Conservation (phyloP, 2,113 vertebrate genomes). For the Todiramphus saurophagus region DNA sequence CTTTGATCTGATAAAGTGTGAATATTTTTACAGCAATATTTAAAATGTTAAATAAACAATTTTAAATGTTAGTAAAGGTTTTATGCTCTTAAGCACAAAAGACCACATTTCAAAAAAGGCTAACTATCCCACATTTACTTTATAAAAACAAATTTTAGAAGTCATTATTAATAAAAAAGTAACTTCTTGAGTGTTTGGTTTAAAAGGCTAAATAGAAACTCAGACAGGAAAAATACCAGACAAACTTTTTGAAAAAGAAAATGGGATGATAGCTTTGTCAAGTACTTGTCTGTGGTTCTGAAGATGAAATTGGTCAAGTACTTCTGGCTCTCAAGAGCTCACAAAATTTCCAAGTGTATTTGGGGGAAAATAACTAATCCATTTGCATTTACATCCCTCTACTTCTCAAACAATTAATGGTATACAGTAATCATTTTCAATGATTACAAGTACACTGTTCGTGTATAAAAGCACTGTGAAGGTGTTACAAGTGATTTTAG, state of each 20-base stretch:
- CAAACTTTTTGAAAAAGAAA: neutral
- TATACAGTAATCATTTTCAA: neutral
- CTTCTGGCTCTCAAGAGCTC: neutral
- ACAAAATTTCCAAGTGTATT: neutral
- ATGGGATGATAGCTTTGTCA: neutral
- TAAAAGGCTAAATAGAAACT: neutral
- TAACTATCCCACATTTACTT: neutral
- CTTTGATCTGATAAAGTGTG: neutral
- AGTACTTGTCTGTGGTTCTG: neutral
- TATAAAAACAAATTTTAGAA: neutral
- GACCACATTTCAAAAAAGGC: neutral
- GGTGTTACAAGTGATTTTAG: neutral
- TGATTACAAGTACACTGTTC: neutral
- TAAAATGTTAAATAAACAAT: neutral
- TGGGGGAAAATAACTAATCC: neutral
- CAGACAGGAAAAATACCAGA: neutral
- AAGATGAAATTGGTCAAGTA: neutral
- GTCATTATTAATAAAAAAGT: neutral
- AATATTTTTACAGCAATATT: neutral
- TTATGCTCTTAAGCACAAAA: neutral
- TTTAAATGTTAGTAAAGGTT: neutral
- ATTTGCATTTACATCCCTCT: neutral
- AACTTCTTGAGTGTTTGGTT: neutral
- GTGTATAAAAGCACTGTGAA: neutral
- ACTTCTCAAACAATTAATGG: neutral